Evolutionary conservation across 2,888 invertebrate genomes (phyloP), one percentile per base, ranked within the genome.

Genomic region (Bruchidius siliquastri): DNA sequence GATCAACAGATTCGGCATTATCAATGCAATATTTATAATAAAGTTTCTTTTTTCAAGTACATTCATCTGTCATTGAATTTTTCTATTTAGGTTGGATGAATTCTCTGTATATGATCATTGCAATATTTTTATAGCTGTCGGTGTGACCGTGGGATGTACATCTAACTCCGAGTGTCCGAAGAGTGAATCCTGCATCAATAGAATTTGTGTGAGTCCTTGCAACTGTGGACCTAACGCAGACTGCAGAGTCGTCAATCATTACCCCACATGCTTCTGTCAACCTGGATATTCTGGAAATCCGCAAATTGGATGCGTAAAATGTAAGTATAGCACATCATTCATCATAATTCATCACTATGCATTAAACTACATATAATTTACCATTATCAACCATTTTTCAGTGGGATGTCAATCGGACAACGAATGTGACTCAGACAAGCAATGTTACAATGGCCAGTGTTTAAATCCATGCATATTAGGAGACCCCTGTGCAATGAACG

Each of bases 231-330:
- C 91, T 0, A 92, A 95, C 82, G 92, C 96, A 4, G 93, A 94
- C 79, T 97, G 97, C 84, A 89, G 89, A 75, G 94, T 96, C 18
- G 88, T 91, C 72, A 92, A 94, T 85, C 96, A 97, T 84, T 94
- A 95, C 86, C 95, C 96, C 20, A 92, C 94, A 20, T 97, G 96
- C 84, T 92, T 90, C 81, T 97, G 96, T 84, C 90, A 90, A 82
- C 90, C 92, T 67, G 95, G 95, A 71, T 96, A 91, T 85, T 94
- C 94, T 68, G 96, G 96, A 82, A 95, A 95, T 86, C 94, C 96
- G 21, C 94, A 94, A 86, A 89, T 89, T 73, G 94, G 94, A 71
- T 96, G 96, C 83, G 88, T 90, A 26, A 93, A 94, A 89, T 89
- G 92, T 92, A 88, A 86, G 85, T 81, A 18, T 20, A 49, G 26